phyloP scores from a whole-genome alignment of 2,797 vertebrate species.

The Vipera latastei region DNA sequence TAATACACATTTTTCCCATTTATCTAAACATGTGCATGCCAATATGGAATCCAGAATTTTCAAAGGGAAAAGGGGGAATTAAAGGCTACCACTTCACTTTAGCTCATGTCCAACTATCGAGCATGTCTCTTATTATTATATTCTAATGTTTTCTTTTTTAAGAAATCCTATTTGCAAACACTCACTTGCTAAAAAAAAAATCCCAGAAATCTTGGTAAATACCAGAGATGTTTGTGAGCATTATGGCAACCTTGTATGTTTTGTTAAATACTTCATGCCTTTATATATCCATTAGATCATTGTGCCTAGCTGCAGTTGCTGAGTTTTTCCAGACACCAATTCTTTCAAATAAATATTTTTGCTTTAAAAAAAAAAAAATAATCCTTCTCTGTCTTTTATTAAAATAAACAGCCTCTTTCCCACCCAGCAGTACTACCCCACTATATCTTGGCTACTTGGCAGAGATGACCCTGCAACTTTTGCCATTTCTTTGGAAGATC shows the following conservation, averaged over 20 bases:
- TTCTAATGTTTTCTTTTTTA: background rate
- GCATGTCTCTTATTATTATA: background rate
- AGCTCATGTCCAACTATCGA: background rate
- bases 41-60: background rate
- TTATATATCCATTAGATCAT: background rate
- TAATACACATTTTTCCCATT: background rate
- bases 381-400: slow-evolving; percentile 3
- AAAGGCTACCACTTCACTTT: background rate
- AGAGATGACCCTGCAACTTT: slow-evolving; percentile 19
- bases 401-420: slow-evolving; percentile 2
- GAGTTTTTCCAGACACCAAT: background rate
- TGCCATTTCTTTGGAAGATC: slow-evolving; percentile 22
- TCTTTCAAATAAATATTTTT: slow-evolving; percentile 10
- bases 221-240: background rate
- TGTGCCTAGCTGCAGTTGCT: background rate
- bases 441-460: background rate
- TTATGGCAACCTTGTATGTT: background rate
- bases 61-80: background rate
- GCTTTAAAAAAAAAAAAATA: background rate
- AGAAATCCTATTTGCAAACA: background rate
- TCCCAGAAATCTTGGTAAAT: background rate
- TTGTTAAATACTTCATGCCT: background rate
- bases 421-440: background rate
- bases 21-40: background rate
- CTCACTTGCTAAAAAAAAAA: background rate